These are phyloP conservation scores for Elmis aenea DNA, from an alignment of 2,888 invertebrate species.

Conservation along the genomic window DNA sequence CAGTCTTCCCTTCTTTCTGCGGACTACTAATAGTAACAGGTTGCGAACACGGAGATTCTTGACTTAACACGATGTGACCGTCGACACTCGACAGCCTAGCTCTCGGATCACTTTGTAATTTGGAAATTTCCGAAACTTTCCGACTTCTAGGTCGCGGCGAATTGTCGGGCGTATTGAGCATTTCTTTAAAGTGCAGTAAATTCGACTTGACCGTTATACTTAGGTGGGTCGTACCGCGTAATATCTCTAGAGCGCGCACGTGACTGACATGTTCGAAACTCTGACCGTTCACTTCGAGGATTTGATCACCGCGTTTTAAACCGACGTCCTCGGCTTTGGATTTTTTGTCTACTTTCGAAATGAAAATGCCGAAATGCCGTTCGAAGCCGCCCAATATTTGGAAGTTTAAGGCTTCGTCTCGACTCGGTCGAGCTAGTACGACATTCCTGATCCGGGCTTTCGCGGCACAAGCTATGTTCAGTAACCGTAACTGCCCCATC, in stretches of 20 bases:
- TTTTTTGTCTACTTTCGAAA: conserved; percentile 78
- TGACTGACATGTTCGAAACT: conserved; percentile 92
- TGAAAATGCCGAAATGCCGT: conserved; percentile 87
- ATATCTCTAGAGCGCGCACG: conserved; percentile 85
- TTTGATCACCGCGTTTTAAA: conserved; percentile 94
- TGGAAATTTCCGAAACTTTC: conserved; percentile 60
- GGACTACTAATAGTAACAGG: conserved; percentile 58
- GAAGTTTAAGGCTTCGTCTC: conserved; percentile 92
- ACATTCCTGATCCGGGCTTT: conserved; percentile 91
- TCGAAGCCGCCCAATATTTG: conserved; percentile 92
- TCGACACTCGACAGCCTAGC: conserved; percentile 78
- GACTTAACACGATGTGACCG: conserved; percentile 39
- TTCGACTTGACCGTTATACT: conserved; percentile 97
- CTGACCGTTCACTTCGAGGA: conserved; percentile 96
- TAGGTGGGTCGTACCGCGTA: conserved; percentile 90
- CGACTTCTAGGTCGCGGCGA: conserved; percentile 67
- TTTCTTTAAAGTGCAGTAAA: conserved; percentile 78
- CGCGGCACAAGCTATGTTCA: conserved; percentile 96
- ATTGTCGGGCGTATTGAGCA: conserved; percentile 72
- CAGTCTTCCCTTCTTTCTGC: conserved; percentile 55
- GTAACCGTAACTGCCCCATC: conserved; percentile 72
- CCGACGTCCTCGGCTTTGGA: conserved; percentile 96
- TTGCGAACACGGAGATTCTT: conserved; percentile 48
- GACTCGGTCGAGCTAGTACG: conserved; percentile 83
- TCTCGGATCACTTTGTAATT: conserved; percentile 64